Evolutionary conservation across 2,113 vertebrate species (phyloP), one percentile per base, ranked within the genome.

Genomic region (Australoheros scitulus): DNA sequence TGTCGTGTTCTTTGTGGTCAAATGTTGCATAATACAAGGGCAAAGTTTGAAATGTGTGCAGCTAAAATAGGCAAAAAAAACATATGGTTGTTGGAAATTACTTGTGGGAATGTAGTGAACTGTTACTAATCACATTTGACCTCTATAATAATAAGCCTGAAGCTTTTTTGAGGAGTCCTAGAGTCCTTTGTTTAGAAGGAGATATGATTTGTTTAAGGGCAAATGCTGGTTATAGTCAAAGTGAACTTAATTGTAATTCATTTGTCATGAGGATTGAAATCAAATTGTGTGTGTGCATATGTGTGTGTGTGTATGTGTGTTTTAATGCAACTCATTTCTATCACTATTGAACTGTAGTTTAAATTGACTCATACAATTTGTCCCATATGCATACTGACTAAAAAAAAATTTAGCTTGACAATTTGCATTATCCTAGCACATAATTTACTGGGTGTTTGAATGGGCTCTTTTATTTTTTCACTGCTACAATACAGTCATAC

Each of bases 91-190:
- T 61, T 87, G 52, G 18, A 57, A 43, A 81, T 85, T 76, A 81
- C 34, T 72, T 76, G 76, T 75, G 56, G 57, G 57, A 20, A 82
- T 81, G 77, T 72, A 80, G 9, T 87, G 60, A 85, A 87, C 81
- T 76, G 58, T 77, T 76, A 75, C 55, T 79, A 85, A 87, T 57
- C 61, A 65, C 55, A 50, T 83, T 86, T 91, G 78, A 89, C 81
- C 84, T 88, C 58, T 76, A 87, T 85, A 77, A 78, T 79, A 83
- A 74, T 61, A 29, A 15, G 60, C 79, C 14, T 18, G 20, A 58
- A 78, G 70, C 60, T 60, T 88, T 77, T 85, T 34, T 34, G 26
- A n/a, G 26, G 47, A n/a, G 26, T 72, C 32, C 26, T 34, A 55
- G 32, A 72, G 68, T 72, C 17, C 17, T 32, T 72, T 20, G 36